These are phyloP conservation scores for Ichneumoninae sp. DNA, from an alignment of 2,888 invertebrate genomes.

Conservation along the genomic window DNA sequence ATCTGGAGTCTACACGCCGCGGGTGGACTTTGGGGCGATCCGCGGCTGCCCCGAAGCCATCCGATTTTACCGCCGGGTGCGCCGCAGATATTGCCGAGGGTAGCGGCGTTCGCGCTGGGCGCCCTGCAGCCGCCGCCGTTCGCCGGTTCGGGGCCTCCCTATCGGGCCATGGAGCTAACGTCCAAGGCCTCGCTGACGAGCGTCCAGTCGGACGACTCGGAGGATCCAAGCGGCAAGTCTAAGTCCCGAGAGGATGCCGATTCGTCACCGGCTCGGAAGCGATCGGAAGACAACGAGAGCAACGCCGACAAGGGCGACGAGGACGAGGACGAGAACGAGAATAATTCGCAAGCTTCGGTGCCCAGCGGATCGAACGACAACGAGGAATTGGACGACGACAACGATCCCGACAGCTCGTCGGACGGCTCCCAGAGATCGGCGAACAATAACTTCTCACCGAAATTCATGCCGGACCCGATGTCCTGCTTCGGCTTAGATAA, in stretches of 20 bases:
- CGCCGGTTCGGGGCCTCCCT: constrained; percentile 72
- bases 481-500: constrained; percentile 80
- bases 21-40: constrained; percentile 82
- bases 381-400: constrained; percentile 79
- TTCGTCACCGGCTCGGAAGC: constrained; percentile 35
- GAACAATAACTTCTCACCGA: constrained; percentile 78
- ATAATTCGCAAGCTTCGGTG: constrained; percentile 74
- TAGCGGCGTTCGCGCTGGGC: constrained; percentile 79
- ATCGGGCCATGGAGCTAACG: constrained; percentile 80
- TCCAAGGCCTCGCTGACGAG: constrained; percentile 69
- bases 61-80: constrained; percentile 79
- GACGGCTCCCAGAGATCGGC: constrained; percentile 79
- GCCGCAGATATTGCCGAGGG: constrained; percentile 77
- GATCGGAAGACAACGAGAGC: constrained; percentile 78
- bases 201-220: constrained; percentile 49
- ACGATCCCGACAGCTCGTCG: constrained; percentile 78
- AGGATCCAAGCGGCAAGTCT: constrained; percentile 60
- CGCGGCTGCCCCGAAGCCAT: constrained; percentile 81
- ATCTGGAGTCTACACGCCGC: constrained; percentile 83
- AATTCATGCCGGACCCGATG: constrained; percentile 76
- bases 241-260: constrained; percentile 55
- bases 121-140: constrained; percentile 76
- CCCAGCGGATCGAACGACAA: constrained; percentile 77
- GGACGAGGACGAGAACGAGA: constrained; percentile 77
- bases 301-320: constrained; percentile 76